Conservation (phyloP, 2,797 vertebrate genomes). For the Cuniculus paca region DNA sequence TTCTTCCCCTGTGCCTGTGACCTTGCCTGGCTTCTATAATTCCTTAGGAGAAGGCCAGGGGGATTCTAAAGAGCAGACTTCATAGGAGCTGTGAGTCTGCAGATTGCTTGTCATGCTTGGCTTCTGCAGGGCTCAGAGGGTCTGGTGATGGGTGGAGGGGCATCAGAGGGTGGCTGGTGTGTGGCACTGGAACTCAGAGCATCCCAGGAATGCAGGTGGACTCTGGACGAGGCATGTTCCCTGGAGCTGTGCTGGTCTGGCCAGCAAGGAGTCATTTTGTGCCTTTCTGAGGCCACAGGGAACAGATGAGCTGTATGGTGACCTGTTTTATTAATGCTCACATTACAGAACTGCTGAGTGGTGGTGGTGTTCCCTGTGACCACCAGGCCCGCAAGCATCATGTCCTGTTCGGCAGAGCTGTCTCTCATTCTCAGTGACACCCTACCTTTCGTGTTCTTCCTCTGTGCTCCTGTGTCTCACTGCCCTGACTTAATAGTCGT, state of each 20-base stretch:
- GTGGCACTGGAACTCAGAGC: slow-evolving; percentile 57
- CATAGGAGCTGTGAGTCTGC: background rate
- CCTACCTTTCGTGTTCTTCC: rapidly evolving
- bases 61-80: background rate
- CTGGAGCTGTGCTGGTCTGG: background rate
- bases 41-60: slow-evolving; percentile 27
- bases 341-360: background rate
- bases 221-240: background rate
- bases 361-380: background rate
- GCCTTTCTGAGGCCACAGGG: background rate
- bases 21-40: background rate
- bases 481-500: background rate
- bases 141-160: background rate
- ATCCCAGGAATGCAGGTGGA: slow-evolving; percentile 74
- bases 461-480: background rate
- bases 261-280: background rate
- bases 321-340: background rate
- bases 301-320: background rate
- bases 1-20: background rate
- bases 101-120: background rate
- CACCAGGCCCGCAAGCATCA: background rate
- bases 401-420: background rate
- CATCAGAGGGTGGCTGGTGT: background rate
- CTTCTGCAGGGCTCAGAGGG: background rate
- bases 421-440: background rate